Percentiles rank a stretch among this genome's conserved stretches.
Conservation (phyloP, 1,140 invertebrate genomes). For the Tachypleus tridentatus region DNA sequence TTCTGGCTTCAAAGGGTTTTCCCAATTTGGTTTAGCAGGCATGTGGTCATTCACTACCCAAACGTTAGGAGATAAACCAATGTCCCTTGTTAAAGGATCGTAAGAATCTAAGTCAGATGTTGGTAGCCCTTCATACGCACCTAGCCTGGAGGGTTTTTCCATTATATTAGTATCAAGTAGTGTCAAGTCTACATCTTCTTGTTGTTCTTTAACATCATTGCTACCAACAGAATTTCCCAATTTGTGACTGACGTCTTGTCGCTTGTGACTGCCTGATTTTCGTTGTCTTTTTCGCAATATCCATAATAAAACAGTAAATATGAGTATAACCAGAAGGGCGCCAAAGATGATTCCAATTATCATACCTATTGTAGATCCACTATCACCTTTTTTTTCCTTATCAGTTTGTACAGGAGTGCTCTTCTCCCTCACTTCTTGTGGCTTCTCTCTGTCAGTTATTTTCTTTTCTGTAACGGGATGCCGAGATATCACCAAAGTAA, state of each 20-base stretch:
- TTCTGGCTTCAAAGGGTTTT: too few relatives aligned
- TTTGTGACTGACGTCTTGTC: conserved; percentile 17
- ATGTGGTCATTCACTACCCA: conserved; percentile 17
- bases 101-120: conserved; percentile 28
- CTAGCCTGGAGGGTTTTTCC: conserved; percentile 39
- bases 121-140: conserved; percentile 28
- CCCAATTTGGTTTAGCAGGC: background rate
- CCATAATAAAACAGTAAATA: conserved; percentile 52
- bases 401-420: background rate
- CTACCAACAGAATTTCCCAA: conserved; percentile 16
- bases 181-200: conserved; percentile 16
- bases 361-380: conserved; percentile 67
- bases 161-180: conserved; percentile 35
- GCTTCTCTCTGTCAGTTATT: conserved; percentile 19
- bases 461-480: conserved; percentile 59
- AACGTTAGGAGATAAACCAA: conserved; percentile 5
- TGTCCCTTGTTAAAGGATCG: conserved; percentile 10
- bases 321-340: conserved; percentile 52
- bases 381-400: conserved; percentile 41
- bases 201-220: conserved; percentile 8
- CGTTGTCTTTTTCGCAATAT: conserved; percentile 10
- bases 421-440: conserved; percentile 21
- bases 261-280: conserved; percentile 9
- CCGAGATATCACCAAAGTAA: conserved; percentile 56
- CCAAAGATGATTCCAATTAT: conserved; percentile 56